Conservation (phyloP, 2,888 invertebrate genomes). For the Lapara coniferarum region DNA sequence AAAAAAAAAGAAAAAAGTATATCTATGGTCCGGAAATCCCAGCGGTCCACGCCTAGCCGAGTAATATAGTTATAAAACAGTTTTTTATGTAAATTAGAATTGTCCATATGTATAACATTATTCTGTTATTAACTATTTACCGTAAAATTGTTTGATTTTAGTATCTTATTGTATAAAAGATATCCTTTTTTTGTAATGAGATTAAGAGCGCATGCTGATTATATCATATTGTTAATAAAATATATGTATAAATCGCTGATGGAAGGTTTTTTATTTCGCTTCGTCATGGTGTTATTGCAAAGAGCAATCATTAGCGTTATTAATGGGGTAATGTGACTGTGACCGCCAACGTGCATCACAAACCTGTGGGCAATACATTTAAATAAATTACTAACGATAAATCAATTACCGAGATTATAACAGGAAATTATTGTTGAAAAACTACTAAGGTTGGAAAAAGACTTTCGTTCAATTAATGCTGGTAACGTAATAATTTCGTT, state of each 20-base stretch:
- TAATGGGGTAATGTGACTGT: too few relatives aligned
- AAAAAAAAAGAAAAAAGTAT: not conserved
- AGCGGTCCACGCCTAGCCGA: conserved; percentile 3
- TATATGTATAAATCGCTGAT: conserved; percentile 80
- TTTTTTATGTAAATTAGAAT: conserved; percentile 59
- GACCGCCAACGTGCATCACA: too few relatives aligned
- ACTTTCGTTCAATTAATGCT: too few relatives aligned
- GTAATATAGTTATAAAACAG: conserved; percentile 28
- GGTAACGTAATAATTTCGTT: too few relatives aligned
- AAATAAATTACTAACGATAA: too few relatives aligned
- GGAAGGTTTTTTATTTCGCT: conserved; percentile 48
- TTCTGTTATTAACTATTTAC: conserved; percentile 55
- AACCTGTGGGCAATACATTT: too few relatives aligned
- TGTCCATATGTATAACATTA: conserved; percentile 58
- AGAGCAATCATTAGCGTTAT: too few relatives aligned
- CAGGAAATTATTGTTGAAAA: too few relatives aligned
- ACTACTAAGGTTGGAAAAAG: too few relatives aligned
- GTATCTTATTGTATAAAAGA: conserved; percentile 69
- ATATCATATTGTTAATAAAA: conserved; percentile 83
- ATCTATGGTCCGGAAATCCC: not conserved
- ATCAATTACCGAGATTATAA: too few relatives aligned
- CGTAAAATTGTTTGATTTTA: conserved; percentile 60
- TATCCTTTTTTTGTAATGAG: conserved; percentile 71
- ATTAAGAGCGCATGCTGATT: conserved; percentile 78
- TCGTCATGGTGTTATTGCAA: not conserved